Evolutionary conservation across 2,113 vertebrate species (phyloP).

Genomic region (Halichoeres trimaculatus): DNA sequence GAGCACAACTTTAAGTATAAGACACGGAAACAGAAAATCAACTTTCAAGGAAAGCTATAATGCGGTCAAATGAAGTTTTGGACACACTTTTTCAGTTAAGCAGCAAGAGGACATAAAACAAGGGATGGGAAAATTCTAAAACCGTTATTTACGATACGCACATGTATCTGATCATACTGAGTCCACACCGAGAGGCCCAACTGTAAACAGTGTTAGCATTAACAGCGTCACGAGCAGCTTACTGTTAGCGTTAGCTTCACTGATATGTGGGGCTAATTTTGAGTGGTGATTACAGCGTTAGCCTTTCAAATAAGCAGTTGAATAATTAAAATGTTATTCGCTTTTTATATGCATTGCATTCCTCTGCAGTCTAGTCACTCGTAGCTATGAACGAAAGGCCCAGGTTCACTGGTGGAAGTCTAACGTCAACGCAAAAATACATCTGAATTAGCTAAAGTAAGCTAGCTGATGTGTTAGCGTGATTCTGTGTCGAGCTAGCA

Average conservation of each 20-base stretch:
- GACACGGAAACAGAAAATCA: no score
- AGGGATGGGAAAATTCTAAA: no score
- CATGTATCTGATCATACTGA: not conserved
- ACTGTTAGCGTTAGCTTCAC: slow-evolving; percentile 40
- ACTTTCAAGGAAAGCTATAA: no score
- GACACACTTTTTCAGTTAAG: not conserved
- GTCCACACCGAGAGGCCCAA: slow-evolving; percentile 49
- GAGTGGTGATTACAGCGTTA: not conserved
- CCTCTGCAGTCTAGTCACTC: rapidly evolving
- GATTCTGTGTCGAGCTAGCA: no score
- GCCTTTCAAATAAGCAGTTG: not conserved
- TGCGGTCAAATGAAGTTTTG: no score
- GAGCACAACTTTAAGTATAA: no score
- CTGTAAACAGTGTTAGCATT: slow-evolving; percentile 51
- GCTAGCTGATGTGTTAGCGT: not conserved
- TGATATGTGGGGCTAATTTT: slow-evolving; percentile 32
- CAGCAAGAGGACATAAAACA: not conserved
- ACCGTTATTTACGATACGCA: not conserved
- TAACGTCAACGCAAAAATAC: not conserved
- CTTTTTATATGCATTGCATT: not conserved
- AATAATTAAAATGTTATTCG: not conserved
- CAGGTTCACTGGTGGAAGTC: not conserved
- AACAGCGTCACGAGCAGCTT: slow-evolving; percentile 2
- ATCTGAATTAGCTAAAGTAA: slow-evolving; percentile 46
- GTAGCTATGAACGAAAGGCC: not conserved